phyloP scores from a whole-genome alignment of 2,888 invertebrate species.

The Lasioglossum villosulum region DNA sequence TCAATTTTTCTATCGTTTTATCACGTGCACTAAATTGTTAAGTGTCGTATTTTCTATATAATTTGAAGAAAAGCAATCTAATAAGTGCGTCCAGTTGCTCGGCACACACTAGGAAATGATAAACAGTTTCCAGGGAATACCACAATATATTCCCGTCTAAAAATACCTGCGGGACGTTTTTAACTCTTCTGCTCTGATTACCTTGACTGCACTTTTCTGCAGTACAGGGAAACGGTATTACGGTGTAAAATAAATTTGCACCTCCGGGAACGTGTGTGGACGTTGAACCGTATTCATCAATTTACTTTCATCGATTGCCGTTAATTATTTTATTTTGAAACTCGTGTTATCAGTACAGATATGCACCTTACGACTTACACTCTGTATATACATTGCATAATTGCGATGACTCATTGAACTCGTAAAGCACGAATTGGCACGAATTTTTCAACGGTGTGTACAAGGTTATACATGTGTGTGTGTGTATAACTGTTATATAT shows the following conservation, averaged over 20 bases:
- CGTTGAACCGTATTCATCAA: slow-evolving; percentile 32
- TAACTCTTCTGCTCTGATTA: slow-evolving; percentile 56
- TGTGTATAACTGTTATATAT: too few relatives aligned
- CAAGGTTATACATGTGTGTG: background rate
- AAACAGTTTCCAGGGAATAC: slow-evolving; percentile 2
- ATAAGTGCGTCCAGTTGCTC: background rate
- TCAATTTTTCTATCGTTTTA: background rate
- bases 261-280: slow-evolving; percentile 12
- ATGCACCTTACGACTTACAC: background rate
- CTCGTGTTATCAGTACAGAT: background rate
- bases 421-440: slow-evolving; percentile 24
- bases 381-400: too few relatives aligned
- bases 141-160: slow-evolving; percentile 25
- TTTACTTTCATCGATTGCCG: background rate
- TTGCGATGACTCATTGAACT: slow-evolving; percentile 15
- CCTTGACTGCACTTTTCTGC: slow-evolving; percentile 23
- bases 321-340: background rate
- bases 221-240: slow-evolving; percentile 45
- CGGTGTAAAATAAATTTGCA: slow-evolving; percentile 25
- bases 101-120: background rate
- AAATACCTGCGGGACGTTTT: slow-evolving; percentile 39
- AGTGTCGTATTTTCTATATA: background rate
- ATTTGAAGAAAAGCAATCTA: background rate
- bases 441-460: slow-evolving; percentile 10
- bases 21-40: background rate